These are phyloP conservation scores for Reticulitermes lucifugus DNA, from an alignment of 2,888 invertebrate genomes.

Conservation along the genomic window DNA sequence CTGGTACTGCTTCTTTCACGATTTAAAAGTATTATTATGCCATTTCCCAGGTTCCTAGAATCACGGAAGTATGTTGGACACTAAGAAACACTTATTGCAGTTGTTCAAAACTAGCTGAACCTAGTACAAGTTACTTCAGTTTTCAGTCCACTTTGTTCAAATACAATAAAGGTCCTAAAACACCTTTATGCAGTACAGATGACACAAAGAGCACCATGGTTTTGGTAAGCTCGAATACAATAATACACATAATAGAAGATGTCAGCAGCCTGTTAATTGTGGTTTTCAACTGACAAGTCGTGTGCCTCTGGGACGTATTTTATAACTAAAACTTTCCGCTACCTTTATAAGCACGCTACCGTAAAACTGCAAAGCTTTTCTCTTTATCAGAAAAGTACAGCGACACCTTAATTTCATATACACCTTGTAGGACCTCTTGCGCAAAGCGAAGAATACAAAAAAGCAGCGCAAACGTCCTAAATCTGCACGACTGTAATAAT, in stretches of 20 bases:
- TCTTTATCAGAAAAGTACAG: too few species aligned
- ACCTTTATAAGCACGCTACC: too few species aligned
- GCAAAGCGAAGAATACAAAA: too few species aligned
- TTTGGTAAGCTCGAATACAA: neutral
- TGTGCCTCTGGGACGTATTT: neutral
- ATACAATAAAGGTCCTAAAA: neutral
- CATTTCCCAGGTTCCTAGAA: neutral
- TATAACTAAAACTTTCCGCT: neutral
- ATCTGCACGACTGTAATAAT: too few species aligned
- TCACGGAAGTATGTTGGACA: neutral
- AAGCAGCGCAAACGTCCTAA: too few species aligned
- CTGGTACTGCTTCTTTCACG: too few species aligned
- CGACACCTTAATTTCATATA: too few species aligned
- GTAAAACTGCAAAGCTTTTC: too few species aligned
- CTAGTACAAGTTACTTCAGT: neutral
- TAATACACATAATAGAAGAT: neutral
- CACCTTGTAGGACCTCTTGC: too few species aligned
- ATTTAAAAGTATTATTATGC: too few species aligned
- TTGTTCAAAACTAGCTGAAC: neutral
- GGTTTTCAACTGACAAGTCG: neutral
- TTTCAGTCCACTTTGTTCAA: neutral
- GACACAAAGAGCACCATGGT: neutral
- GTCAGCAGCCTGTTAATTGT: neutral
- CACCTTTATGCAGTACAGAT: neutral
- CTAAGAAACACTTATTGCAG: neutral